Conservation (phyloP, 2,888 invertebrate species). For the Homarus gammarus region DNA sequence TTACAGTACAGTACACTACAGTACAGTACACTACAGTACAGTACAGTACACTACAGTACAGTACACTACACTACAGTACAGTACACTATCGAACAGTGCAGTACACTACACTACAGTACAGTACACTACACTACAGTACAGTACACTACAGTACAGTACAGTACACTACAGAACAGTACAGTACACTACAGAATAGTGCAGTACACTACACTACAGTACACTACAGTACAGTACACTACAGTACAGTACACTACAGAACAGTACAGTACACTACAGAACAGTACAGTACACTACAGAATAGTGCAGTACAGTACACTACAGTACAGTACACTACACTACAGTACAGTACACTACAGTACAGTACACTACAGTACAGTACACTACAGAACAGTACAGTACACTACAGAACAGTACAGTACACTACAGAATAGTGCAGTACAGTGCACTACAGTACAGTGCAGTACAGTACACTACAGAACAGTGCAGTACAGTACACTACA, state of each 20-base stretch:
- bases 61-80: neutral
- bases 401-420: neutral
- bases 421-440: neutral
- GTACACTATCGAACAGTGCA: neutral
- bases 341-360: neutral
- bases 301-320: no score
- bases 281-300: no score
- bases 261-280: no score
- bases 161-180: neutral
- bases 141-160: neutral
- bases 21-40: no score
- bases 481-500: no score
- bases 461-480: neutral
- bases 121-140: neutral
- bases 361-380: neutral
- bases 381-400: neutral
- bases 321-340: neutral
- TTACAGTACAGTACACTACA: no score
- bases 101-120: neutral
- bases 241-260: neutral
- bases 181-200: neutral
- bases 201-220: neutral
- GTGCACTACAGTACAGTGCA: neutral
- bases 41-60: neutral
- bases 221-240: neutral